Conservation (phyloP, 2,797 vertebrate species). For the Cygnus olor region DNA sequence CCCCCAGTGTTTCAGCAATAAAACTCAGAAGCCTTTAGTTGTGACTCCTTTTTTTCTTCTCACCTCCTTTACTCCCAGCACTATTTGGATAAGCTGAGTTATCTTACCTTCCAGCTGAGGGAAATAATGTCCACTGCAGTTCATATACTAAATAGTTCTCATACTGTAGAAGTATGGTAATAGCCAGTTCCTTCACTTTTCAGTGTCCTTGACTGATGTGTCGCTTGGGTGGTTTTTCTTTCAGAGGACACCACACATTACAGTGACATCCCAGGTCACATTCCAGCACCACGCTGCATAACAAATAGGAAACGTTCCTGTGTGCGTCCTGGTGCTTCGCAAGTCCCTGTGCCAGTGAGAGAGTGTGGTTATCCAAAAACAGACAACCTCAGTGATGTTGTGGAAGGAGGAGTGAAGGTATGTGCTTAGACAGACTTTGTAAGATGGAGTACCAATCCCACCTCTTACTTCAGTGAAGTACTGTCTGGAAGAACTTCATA, state of each 20-base stretch:
- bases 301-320: not conserved
- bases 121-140: not conserved
- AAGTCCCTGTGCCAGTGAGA: not conserved
- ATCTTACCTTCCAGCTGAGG: conserved; percentile 4
- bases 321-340: not conserved
- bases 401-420: not conserved
- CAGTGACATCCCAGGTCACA: not conserved
- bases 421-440: not conserved
- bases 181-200: not conserved
- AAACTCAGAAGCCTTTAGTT: not conserved
- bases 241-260: not conserved
- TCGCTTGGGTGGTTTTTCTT: not conserved
- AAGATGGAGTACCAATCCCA: not conserved
- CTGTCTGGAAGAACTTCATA: conserved; percentile 32
- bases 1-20: not conserved
- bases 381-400: not conserved
- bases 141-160: not conserved
- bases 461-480: not conserved
- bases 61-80: not conserved
- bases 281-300: not conserved
- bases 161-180: not conserved
- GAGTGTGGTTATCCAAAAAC: not conserved
- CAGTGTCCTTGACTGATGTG: not conserved
- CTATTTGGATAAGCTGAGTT: not conserved
- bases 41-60: not conserved